Evolutionary conservation across 2,797 vertebrate species (phyloP), one percentile per base, ranked within the genome.

Genomic region (Echiichthys vipera): DNA sequence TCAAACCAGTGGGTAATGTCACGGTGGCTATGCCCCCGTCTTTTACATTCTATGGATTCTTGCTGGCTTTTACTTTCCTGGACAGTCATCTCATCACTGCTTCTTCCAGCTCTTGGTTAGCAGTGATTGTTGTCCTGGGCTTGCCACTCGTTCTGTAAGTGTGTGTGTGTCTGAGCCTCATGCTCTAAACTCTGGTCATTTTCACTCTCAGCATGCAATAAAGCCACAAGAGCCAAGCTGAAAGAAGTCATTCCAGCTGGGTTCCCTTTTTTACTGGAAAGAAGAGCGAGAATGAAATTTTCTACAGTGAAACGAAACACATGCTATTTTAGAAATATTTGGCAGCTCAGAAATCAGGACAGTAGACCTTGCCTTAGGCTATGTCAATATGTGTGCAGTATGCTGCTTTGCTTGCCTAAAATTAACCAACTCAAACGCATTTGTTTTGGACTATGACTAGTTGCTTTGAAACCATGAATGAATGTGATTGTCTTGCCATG

Each of bases 391-490:
- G 65, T 54, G 40, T 43, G 51, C 50, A 55, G 56, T 17, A n/a
- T 6, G 32, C 46, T 32, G 56, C 22, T 54, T 50, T 68, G 62
- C 32, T 4, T 65, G 72, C 51, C 53, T 72, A 17, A 68, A 72
- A 82, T 80, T 7, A 72, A 55, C 32, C 39, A 62, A 58, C n/a
- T n/a, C 42, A 39, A 51, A 32, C 3, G 7, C 57, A 78, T 55
- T 74, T 69, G 49, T 84, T 87, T 73, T 72, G 46, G 77, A 50
- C 51, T 14, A 50, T 54, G 71, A 78, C 53, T 54, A 18, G 15
- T 22, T 39, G 58, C 72, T 84, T 65, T 76, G 50, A 68, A 66
- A 73, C 56, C 15, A 62, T 47, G 42, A 81, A 69, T 75, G 49
- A 64, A 56, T 39, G 58, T 53, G n/a, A 74, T 79, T 67, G 46